Evolutionary conservation across 2,797 vertebrate genomes (phyloP).

Genomic region (Hafferia zeledoni): DNA sequence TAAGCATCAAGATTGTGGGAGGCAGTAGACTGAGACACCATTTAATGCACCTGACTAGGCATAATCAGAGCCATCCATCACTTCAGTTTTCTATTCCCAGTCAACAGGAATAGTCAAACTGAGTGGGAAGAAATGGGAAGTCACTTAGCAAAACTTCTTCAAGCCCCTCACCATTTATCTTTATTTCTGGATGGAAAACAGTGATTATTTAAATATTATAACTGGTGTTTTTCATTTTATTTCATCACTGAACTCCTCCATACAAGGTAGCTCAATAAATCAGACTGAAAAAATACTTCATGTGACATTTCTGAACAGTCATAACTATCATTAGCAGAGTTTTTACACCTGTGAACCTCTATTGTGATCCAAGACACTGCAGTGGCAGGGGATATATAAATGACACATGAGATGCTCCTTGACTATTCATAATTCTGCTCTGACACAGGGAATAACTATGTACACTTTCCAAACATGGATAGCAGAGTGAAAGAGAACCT

Average conservation of each 20-base stretch:
- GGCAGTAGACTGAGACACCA: constrained; percentile 40
- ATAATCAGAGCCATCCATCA: constrained; percentile 65
- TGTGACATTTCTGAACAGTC: background rate
- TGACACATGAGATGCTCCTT: background rate
- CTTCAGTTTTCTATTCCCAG: constrained; percentile 25
- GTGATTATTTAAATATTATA: background rate
- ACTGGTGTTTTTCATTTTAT: background rate
- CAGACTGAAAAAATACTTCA: background rate
- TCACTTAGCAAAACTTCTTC: background rate
- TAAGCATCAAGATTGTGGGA: background rate
- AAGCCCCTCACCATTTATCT: background rate
- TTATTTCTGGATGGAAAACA: background rate
- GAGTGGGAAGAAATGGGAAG: background rate
- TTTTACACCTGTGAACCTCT: background rate
- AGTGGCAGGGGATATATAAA: background rate
- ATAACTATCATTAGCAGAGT: background rate
- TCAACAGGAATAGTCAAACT: background rate
- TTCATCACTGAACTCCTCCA: background rate
- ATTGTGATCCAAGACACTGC: background rate
- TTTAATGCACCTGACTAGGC: constrained; percentile 55
- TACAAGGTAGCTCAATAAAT: background rate
- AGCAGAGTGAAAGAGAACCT: background rate
- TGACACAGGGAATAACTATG: background rate
- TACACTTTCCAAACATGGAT: background rate
- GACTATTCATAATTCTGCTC: background rate